These are phyloP conservation scores for Hyalella azteca DNA, from an alignment of 2,888 invertebrate genomes.

Conservation along the genomic window DNA sequence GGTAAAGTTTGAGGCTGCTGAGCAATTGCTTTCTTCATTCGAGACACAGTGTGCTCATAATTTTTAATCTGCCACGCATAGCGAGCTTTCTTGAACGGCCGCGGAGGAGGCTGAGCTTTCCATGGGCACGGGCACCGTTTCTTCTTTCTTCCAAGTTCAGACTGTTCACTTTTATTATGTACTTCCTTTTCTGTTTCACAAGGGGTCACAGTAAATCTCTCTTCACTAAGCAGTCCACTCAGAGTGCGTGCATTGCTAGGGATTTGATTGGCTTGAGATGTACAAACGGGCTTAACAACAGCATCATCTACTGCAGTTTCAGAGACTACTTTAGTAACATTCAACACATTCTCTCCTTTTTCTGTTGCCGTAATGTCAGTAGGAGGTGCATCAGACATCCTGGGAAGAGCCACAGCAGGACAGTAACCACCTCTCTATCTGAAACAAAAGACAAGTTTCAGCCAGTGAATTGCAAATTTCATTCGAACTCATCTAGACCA, in stretches of 20 bases:
- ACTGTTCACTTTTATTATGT: neutral
- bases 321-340: too few relatives aligned
- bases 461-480: too few relatives aligned
- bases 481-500: too few relatives aligned
- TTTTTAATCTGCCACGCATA: slow-evolving; percentile 58
- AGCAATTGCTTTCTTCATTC: slow-evolving; percentile 41
- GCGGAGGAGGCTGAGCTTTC: slow-evolving; percentile 50
- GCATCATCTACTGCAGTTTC: too few relatives aligned
- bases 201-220: neutral
- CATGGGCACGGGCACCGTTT: slow-evolving; percentile 29
- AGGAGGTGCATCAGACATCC: neutral
- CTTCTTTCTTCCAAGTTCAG: neutral
- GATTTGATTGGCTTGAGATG: neutral
- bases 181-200: neutral
- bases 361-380: neutral
- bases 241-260: neutral
- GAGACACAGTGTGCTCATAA: slow-evolving; percentile 57
- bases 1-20: slow-evolving; percentile 2
- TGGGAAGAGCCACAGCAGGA: neutral
- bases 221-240: neutral
- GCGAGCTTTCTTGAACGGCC: slow-evolving; percentile 57
- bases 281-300: too few relatives aligned
- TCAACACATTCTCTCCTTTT: neutral
- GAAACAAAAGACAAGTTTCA: neutral
- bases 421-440: neutral